Evolutionary conservation across 2,797 vertebrate species (phyloP).

Genomic region (Capromys pilorides): DNA sequence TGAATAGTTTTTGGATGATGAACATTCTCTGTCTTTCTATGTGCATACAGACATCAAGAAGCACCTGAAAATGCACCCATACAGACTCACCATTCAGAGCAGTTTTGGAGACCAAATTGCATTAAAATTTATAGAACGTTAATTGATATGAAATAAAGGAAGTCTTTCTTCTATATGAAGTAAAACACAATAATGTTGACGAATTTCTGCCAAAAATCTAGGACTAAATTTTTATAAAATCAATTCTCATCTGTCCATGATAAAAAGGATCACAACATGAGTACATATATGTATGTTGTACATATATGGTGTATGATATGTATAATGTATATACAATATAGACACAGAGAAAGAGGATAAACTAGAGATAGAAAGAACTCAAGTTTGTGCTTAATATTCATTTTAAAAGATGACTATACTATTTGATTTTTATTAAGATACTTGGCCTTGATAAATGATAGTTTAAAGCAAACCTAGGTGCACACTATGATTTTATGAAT

Average conservation of each 20-base stretch:
- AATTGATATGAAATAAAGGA: background rate
- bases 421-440: conserved; percentile 19
- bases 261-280: background rate
- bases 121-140: background rate
- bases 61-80: background rate
- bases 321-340: background rate
- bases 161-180: background rate
- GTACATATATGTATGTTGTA: background rate
- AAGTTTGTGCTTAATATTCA: background rate
- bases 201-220: background rate
- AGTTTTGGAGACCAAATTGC: background rate
- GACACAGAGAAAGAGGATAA: background rate
- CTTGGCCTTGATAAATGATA: conserved; percentile 44
- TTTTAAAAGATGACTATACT: background rate
- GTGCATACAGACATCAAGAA: background rate
- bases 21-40: background rate
- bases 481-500: conserved; percentile 49
- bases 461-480: conserved; percentile 66
- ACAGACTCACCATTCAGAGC: background rate
- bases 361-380: background rate
- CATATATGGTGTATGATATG: background rate
- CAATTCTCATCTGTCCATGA: background rate
- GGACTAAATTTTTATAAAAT: background rate
- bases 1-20: background rate
- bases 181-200: background rate